These are phyloP conservation scores for Toxotes lorentzi DNA, from an alignment of 2,797 vertebrate species.

Conservation along the genomic window DNA sequence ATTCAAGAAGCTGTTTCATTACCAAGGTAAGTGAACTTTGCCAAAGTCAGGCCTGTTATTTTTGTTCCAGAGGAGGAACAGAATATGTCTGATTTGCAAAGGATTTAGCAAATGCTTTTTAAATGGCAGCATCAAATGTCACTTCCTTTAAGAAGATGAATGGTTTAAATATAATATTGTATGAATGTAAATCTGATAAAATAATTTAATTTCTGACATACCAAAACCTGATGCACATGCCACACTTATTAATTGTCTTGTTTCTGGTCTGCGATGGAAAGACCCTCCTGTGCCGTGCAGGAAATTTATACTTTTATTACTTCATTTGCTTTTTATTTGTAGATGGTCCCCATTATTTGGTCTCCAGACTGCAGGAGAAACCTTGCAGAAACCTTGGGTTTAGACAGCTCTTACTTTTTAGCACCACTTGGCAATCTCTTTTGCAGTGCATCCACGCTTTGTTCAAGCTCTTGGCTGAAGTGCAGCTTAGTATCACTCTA, in stretches of 20 bases:
- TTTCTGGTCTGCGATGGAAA: not conserved
- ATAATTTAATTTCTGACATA: not conserved
- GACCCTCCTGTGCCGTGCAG: not conserved
- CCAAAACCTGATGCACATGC: not conserved
- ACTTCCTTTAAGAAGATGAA: not conserved
- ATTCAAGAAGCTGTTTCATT: not conserved
- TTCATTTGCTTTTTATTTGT: not conserved
- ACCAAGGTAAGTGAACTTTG: not conserved
- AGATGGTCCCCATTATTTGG: not conserved
- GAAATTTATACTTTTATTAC: not conserved
- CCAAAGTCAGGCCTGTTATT: not conserved
- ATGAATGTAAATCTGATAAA: not conserved
- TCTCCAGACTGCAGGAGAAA: not conserved
- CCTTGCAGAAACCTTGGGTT: not conserved
- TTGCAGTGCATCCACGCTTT: slow-evolving; percentile 2
- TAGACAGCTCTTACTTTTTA: not conserved
- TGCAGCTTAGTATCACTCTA: not conserved
- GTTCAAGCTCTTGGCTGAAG: slow-evolving; percentile 2
- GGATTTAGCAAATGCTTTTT: not conserved
- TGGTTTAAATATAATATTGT: not conserved
- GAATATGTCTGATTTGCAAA: not conserved
- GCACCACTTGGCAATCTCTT: not conserved
- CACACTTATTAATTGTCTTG: not conserved
- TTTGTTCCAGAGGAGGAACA: not conserved
- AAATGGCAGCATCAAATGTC: not conserved